Base-by-base conservation (phyloP, 2,113 vertebrate genomes). In the Cyphomyrus plagiostoma region DNA sequence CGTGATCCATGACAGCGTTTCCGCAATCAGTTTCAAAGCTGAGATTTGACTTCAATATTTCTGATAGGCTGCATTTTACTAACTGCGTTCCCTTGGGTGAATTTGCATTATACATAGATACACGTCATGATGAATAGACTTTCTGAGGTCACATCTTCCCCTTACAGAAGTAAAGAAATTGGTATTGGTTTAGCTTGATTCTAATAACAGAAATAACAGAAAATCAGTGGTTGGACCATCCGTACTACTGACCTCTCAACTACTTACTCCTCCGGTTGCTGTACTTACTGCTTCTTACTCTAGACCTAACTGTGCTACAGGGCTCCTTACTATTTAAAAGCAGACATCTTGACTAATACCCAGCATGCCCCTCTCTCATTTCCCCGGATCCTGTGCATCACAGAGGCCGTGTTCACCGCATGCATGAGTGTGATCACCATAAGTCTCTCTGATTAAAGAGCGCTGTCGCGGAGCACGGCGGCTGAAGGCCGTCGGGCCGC, bases 391-490 rank as follows among this genome's bases (percentile, higher is more conserved):
- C n/a, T 88, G 30, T 83, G 30, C 49, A 89, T 90, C 56, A 89
- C 46, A n/a, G 56, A 84, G 74, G 82, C 80, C 26, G 35, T 90
- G 83, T 86, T 70, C 21, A 13, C 48, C 45, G 26, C 87, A 88
- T 49, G 74, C 88, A 62, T 52, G 80, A 89, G 90, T 83, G 56
- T 2, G 52, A n/a, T 21, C 8, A 11, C 50, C 90, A 88, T 88
- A 89, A 91, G 77, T 88, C 86, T 30, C n/a, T 21, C 19, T 52
- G 89, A 90, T 92, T 89, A 88, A 84, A 87, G 84, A 9, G 2
- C 56, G 8, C 23, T n/a, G 23, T n/a, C 56, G 7, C 8, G 7
- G 56, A 62, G 56, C 80, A 42, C 13, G 49, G 30, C 46, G 50
- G 88, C 83, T 30, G 66, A 88, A 23, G 30, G 74, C 49, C 46